Evolutionary conservation across 2,113 vertebrate genomes (phyloP), one percentile per base, ranked within the genome.

Genomic region (Tyrannus savana): DNA sequence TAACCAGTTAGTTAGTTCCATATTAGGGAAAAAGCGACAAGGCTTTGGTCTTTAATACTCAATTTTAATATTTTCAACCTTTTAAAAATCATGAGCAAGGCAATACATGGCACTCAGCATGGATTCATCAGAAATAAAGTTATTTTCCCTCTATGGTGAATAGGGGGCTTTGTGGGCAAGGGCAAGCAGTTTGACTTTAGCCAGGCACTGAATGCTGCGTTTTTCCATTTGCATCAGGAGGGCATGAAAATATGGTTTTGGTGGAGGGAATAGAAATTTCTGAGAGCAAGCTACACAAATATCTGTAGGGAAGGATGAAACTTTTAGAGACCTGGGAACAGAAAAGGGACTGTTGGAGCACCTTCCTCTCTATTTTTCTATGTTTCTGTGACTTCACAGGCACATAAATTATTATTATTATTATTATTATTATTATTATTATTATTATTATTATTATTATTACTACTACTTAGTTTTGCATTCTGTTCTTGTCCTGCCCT

Each of bases 161-260:
- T n/a, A 31, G 41, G 1, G 12, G 13, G 14, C n/a, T 39, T 71
- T 49, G 21, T 31, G 25, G 28, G 60, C 33, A 19, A 60, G 44
- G 21, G 24, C 5, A 75, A 73, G 24, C 0, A 0, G 4, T 17
- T 66, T 44, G 14, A 56, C 39, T 78, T 87, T 23, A 89, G 46
- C 25, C 41, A 42, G 42, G 18, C n/a, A 33, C 35, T 42, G 42
- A 78, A 49, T 41, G 39, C n/a, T 52, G 7, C 14, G 6, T 33
- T 44, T 66, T 84, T 21, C 27, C 10, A 6, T 75, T 89, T 93
- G 71, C 66, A 21, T 58, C 37, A 66, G 28, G n/a, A 53, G 64
- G 15, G 46, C 21, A 16, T 35, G 28, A 50, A 92, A 60, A 80
- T 30, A 28, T 69, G 41, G 7, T 68, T 18, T 59, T 66, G 49